Base-by-base conservation (phyloP, 2,888 invertebrate species). In the Microchrysa polita region DNA sequence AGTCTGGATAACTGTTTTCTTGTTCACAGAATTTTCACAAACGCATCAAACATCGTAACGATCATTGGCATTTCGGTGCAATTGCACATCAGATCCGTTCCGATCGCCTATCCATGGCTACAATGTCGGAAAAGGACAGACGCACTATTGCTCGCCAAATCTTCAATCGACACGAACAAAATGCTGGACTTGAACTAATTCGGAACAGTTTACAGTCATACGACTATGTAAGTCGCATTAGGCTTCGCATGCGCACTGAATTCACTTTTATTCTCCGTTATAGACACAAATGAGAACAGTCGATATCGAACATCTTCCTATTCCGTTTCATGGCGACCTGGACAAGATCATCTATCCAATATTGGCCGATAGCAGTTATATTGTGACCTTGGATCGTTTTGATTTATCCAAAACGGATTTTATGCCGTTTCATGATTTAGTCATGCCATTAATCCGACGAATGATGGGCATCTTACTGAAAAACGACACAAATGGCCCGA, bases 391-490 rank as follows among this genome's bases (percentile, higher is more conserved):
- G 12, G 22, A 53, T 27, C 44, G 34, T 23, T 73, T 73, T 53
- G 73, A 73, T 52, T 42, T 73, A 12, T 34, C 61, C 1, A 61
- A 73, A 20, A 52, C 23, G 2, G 63, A 73, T 27, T 52, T 73
- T 1, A 63, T 18, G 52, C 53, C 73, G 12, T 73, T 18, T 27
- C 34, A 16, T 23, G 53, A 63, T 2, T n/a, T 73, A 5, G 14
- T 73, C 40, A 52, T 40, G 5, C 73, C 61, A 10, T 53, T 73
- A n/a, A 34, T 73, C 10, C 23, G 52, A 53, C 61, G 63, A 4
- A 20, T 20, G 12, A 73, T 73, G 73, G 73, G 73, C 4, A 53
- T 73, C 23, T 40, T 73, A 16, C 40, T 73, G 10, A 60, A 73
- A 1, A 16, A 73, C 20, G 60, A 48, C n/a, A 34, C 20, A 5